A percentile compares a stretch with the other conserved stretches of the same genome.
These are phyloP conservation scores for Seira sanloemensis DNA, from an alignment of 2,888 invertebrate species.

Conservation along the genomic window DNA sequence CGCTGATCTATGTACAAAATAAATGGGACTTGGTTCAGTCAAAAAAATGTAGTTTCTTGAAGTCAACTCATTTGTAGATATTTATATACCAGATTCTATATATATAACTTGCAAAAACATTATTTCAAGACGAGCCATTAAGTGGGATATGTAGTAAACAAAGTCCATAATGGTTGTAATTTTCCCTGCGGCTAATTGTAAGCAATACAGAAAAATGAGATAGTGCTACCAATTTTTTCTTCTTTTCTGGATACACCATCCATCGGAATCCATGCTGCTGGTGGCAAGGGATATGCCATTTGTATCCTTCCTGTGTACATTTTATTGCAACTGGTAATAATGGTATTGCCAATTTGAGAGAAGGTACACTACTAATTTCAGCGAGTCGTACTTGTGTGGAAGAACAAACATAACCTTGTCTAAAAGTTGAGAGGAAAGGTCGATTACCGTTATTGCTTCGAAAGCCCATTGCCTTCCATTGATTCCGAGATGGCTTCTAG, in stretches of 20 bases:
- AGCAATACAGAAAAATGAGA: neutral
- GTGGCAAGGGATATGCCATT: neutral
- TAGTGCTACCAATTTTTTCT: no score
- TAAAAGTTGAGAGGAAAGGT: conserved; percentile 30
- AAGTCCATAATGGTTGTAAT: neutral
- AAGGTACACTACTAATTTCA: conserved; percentile 24
- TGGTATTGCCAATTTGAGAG: conserved; percentile 49
- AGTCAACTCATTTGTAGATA: no score
- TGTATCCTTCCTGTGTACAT: conserved; percentile 19
- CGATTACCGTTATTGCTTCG: conserved; percentile 51
- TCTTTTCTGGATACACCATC: neutral
- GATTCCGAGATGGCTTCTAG: neutral
- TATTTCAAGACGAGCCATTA: neutral
- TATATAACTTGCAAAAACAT: no score
- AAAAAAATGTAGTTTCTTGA: no score
- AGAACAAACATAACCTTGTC: neutral
- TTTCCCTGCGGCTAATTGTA: neutral
- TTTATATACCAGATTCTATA: no score
- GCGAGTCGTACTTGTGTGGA: neutral
- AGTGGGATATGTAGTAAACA: neutral
- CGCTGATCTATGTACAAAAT: neutral
- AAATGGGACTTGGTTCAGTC: no score
- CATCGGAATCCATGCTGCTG: neutral
- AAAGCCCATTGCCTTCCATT: conserved; percentile 20
- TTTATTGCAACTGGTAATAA: conserved; percentile 46